These are phyloP conservation scores for Drosophila hydei DNA, from an alignment of 1,140 invertebrate species.

Conservation along the genomic window DNA sequence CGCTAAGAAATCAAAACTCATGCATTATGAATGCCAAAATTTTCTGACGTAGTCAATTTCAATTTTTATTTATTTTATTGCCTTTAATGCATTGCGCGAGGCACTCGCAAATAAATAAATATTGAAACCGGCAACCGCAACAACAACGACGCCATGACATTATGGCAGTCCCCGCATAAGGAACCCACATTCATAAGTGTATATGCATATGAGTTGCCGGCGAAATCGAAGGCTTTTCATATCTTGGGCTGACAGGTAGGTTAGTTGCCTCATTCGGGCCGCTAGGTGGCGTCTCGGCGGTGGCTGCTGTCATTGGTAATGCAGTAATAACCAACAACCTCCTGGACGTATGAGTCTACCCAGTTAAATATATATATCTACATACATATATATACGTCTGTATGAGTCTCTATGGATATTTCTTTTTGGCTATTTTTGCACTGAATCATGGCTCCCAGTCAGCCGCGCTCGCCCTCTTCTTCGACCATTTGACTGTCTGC, in stretches of 20 bases:
- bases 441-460: slow-evolving; percentile 63
- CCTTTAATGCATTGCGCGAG: slow-evolving; percentile 75
- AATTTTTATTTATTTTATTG: slow-evolving; percentile 82
- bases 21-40: slow-evolving; percentile 81
- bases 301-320: slow-evolving; percentile 55
- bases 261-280: slow-evolving; percentile 50
- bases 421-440: slow-evolving; percentile 62
- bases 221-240: slow-evolving; percentile 50
- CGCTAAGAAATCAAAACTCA: slow-evolving; percentile 79
- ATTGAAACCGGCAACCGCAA: slow-evolving; percentile 62
- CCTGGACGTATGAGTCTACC: slow-evolving; percentile 48
- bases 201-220: slow-evolving; percentile 46
- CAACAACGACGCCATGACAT: slow-evolving; percentile 42
- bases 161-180: slow-evolving; percentile 33
- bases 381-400: not conserved
- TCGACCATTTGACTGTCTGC: slow-evolving; percentile 71
- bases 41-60: slow-evolving; percentile 82
- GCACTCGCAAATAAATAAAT: slow-evolving; percentile 78
- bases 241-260: slow-evolving; percentile 74
- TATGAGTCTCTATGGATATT: slow-evolving; percentile 30
- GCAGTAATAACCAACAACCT: slow-evolving; percentile 50
- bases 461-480: not conserved
- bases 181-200: slow-evolving; percentile 34
- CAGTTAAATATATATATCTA: slow-evolving; percentile 26
- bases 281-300: slow-evolving; percentile 71